phyloP scores from a whole-genome alignment of 1,140 invertebrate genomes.

The Lepidurus couesii region DNA sequence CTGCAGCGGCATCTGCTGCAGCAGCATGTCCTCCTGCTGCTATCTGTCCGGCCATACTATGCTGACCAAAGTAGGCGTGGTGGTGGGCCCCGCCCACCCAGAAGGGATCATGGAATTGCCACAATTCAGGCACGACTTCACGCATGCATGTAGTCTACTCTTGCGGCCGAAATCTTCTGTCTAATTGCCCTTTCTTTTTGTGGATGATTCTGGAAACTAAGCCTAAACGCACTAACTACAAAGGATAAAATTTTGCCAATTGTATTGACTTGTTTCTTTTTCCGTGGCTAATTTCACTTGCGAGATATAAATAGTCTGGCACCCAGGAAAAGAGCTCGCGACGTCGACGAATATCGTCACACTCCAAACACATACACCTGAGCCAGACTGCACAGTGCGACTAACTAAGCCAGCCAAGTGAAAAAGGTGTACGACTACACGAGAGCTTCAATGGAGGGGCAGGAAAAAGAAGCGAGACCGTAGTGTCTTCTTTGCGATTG shows the following conservation, averaged over 20 bases:
- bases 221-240: no score
- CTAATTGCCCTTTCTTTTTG: no score
- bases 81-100: neutral
- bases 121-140: neutral
- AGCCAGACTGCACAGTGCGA: neutral
- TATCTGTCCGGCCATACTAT: constrained; percentile 9
- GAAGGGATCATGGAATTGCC: neutral
- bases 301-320: no score
- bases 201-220: no score
- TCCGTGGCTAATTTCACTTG: no score
- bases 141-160: neutral
- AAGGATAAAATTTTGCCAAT: no score
- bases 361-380: neutral
- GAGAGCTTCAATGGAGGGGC: constrained; percentile 14
- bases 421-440: neutral
- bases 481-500: constrained; percentile 19
- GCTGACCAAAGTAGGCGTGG: neutral
- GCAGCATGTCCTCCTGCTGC: neutral
- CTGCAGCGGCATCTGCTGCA: neutral
- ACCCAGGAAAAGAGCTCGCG: no score
- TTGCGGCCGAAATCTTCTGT: neutral
- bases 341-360: neutral
- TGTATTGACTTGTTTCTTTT: no score
- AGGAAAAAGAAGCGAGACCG: constrained; percentile 11
- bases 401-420: constrained; percentile 21